These are phyloP conservation scores for Erythrolamprus reginae DNA, from an alignment of 2,113 vertebrate genomes.

Conservation along the genomic window DNA sequence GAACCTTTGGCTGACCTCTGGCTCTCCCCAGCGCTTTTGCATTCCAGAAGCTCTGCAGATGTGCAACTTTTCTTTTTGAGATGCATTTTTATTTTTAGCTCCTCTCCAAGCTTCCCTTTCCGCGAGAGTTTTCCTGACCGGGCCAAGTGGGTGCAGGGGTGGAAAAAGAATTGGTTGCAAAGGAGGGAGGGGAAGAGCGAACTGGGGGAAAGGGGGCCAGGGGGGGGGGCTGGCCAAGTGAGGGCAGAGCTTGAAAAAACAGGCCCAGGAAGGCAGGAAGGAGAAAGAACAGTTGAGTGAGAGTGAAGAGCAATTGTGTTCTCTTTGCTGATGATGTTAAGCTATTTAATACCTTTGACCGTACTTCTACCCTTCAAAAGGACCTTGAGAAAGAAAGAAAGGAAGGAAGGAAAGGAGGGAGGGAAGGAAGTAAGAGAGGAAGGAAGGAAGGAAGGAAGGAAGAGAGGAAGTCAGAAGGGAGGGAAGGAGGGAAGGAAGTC, in stretches of 20 bases:
- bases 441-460: too few species aligned
- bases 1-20: slow-evolving; percentile 75
- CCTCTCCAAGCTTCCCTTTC: slow-evolving; percentile 68
- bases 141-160: slow-evolving; percentile 47
- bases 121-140: slow-evolving; percentile 59
- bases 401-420: too few species aligned
- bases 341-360: too few species aligned
- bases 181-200: slow-evolving; percentile 1
- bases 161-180: slow-evolving; percentile 49
- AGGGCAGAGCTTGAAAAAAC: background rate
- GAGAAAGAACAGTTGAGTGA: background rate
- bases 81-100: slow-evolving; percentile 80
- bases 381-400: too few species aligned
- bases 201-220: slow-evolving; percentile 33
- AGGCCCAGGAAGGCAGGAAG: background rate
- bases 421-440: too few species aligned
- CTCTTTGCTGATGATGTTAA: too few species aligned
- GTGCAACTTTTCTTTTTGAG: too few species aligned
- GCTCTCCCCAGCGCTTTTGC: slow-evolving; percentile 69
- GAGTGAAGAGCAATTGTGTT: too few species aligned
- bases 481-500: too few species aligned
- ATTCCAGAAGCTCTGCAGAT: slow-evolving; percentile 75
- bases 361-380: too few species aligned
- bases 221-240: background rate
- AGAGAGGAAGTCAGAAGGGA: too few species aligned